A percentile compares a stretch with the other conserved stretches of the same genome.
Conservation (phyloP, 2,113 vertebrate species). For the Riparia riparia region DNA sequence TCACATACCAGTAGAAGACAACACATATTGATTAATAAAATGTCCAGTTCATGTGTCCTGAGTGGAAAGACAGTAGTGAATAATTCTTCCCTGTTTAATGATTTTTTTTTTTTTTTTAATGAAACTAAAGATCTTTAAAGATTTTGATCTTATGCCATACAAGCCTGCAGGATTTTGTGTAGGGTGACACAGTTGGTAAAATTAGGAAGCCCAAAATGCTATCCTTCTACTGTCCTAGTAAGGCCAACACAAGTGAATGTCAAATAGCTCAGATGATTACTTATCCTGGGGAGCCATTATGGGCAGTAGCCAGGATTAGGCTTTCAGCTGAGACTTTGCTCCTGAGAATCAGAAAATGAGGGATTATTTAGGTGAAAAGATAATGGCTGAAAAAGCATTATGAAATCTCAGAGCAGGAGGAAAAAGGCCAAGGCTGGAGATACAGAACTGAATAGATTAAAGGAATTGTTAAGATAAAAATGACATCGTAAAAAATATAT, state of each 20-base stretch:
- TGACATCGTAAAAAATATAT: neutral
- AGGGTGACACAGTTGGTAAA: neutral
- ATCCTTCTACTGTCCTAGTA: neutral
- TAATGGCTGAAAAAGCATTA: constrained; percentile 59
- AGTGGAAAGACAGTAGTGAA: neutral
- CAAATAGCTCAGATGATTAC: constrained; percentile 56
- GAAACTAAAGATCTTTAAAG: neutral
- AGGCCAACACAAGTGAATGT: constrained; percentile 50
- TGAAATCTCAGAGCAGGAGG: constrained; percentile 24
- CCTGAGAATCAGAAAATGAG: constrained; percentile 54
- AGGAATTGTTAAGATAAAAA: constrained; percentile 36
- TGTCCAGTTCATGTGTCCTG: neutral
- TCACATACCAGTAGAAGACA: neutral
- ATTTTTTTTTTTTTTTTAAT: neutral
- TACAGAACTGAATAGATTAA: constrained; percentile 30
- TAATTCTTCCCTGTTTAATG: neutral
- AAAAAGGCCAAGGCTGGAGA: constrained; percentile 20
- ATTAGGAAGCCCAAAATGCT: neutral
- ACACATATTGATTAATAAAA: neutral
- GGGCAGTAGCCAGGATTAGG: constrained; percentile 51
- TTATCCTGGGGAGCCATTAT: constrained; percentile 44
- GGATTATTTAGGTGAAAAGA: constrained; percentile 68
- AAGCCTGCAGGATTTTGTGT: neutral
- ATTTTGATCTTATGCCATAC: neutral
- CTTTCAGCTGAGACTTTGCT: constrained; percentile 43